phyloP scores from a whole-genome alignment of 2,113 vertebrate genomes.

The Danionella cerebrum region DNA sequence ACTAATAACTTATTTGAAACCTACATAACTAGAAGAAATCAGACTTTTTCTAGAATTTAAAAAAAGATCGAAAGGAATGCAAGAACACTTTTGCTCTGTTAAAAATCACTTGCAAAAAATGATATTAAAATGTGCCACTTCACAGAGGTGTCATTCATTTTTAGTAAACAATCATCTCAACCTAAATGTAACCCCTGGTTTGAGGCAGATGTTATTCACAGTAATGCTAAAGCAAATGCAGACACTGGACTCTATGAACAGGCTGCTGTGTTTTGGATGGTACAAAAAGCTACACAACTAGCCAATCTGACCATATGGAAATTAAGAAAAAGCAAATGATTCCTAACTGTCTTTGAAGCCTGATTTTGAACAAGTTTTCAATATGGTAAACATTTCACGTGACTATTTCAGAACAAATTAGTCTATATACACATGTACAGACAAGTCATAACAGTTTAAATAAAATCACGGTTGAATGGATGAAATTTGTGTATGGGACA shows the following conservation, averaged over 20 bases:
- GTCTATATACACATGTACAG: conserved; percentile 3
- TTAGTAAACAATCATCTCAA: neutral
- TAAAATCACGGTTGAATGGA: neutral
- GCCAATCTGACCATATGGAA: neutral
- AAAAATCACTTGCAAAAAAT: too few species aligned
- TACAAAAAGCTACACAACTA: neutral
- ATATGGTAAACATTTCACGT: conserved; percentile 27
- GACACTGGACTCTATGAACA: neutral
- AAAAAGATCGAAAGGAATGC: too few species aligned
- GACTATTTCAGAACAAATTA: neutral
- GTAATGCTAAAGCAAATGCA: conserved; percentile 4
- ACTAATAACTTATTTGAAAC: too few species aligned
- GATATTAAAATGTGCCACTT: too few species aligned
- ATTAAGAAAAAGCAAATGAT: neutral
- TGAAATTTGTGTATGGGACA: too few species aligned
- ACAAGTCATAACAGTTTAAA: neutral
- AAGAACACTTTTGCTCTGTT: too few species aligned
- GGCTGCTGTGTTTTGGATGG: neutral
- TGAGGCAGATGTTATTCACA: neutral
- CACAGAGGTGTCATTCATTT: too few species aligned
- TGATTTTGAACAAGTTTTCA: too few species aligned
- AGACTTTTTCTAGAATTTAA: too few species aligned
- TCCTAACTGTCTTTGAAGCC: too few species aligned
- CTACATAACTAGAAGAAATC: too few species aligned
- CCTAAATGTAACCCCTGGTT: neutral